Evolutionary conservation across 2,113 vertebrate genomes (phyloP).

Genomic region (Chrysochloris asiatica): DNA sequence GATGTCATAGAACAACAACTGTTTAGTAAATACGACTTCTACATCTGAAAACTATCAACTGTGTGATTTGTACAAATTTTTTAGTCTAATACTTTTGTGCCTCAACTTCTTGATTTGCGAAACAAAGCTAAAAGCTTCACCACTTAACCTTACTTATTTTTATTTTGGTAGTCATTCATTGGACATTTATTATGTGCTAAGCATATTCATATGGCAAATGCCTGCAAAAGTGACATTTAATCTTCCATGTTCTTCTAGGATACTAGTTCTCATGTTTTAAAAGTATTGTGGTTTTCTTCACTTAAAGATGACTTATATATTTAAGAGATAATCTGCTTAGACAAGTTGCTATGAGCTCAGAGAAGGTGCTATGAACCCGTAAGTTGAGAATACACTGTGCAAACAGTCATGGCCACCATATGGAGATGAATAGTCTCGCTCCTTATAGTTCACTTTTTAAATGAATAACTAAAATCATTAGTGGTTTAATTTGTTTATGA

Average conservation of each 20-base stretch:
- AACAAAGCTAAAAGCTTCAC: background rate
- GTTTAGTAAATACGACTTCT: no score
- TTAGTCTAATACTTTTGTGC: background rate
- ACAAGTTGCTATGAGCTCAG: background rate
- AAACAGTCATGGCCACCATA: background rate
- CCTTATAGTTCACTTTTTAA: background rate
- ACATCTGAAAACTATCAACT: no score
- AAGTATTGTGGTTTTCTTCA: background rate
- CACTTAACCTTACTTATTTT: background rate
- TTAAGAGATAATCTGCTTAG: background rate
- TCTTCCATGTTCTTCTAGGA: background rate
- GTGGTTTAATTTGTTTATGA: background rate
- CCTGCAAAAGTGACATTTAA: no score
- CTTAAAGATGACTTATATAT: background rate
- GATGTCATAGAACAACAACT: no score
- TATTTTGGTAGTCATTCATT: background rate
- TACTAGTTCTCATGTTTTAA: background rate
- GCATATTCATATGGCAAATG: no score
- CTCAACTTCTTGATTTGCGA: background rate
- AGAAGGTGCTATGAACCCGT: no score
- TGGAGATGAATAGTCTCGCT: background rate
- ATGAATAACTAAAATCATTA: conserved; percentile 52
- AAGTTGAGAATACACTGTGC: background rate
- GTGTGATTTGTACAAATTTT: no score
- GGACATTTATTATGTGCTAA: background rate